A percentile compares a stretch with the other conserved stretches of the same genome.
phyloP scores from a whole-genome alignment of 2,113 vertebrate genomes.

The Myotis davidii region DNA sequence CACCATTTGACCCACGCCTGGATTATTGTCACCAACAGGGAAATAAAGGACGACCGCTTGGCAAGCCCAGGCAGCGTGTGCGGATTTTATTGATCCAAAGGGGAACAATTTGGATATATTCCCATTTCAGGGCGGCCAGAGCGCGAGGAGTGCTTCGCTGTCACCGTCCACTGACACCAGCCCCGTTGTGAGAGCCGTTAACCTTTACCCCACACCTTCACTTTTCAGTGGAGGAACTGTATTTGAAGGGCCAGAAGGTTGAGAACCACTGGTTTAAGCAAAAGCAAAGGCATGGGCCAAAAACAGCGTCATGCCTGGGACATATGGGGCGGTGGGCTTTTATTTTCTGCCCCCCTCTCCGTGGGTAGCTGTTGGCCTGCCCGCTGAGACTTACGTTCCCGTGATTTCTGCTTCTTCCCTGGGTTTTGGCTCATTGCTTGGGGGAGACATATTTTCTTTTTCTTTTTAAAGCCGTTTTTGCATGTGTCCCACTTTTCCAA shows the following conservation, averaged over 20 bases:
- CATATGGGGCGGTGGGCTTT: not conserved
- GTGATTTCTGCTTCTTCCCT: not conserved
- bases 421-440: not conserved
- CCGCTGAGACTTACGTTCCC: not conserved
- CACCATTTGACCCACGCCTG: not conserved
- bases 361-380: not conserved
- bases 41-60: not conserved
- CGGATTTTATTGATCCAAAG: not conserved
- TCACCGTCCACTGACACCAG: rapidly evolving
- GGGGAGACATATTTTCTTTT: not conserved
- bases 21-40: not conserved
- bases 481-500: not conserved
- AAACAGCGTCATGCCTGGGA: not conserved
- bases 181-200: rapidly evolving
- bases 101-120: not conserved
- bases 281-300: not conserved
- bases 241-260: no score
- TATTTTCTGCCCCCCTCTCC: not conserved
- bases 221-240: no score
- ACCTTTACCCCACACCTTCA: not conserved
- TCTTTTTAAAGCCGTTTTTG: not conserved
- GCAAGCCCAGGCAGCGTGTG: not conserved
- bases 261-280: not conserved
- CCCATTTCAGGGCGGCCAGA: not conserved
- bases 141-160: not conserved